Conservation (phyloP, 2,797 vertebrate species). For the Pseudochirops corinnae region DNA sequence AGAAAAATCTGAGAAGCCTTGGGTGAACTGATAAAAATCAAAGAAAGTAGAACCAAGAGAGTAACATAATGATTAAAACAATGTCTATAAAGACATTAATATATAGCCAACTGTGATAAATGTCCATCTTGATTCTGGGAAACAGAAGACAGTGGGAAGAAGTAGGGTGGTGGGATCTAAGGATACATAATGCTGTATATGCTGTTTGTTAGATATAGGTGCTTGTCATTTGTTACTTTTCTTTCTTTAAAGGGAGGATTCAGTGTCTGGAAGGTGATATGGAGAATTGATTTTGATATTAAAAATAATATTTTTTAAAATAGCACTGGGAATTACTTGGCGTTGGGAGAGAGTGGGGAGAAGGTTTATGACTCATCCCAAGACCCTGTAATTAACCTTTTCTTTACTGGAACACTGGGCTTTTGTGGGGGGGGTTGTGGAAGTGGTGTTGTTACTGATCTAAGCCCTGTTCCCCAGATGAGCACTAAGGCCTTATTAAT, state of each 20-base stretch:
- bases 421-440: conserved; percentile 3
- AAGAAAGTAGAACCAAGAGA: not conserved
- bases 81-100: not conserved
- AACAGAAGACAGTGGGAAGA: not conserved
- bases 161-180: not conserved
- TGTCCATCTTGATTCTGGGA: not conserved
- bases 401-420: conserved; percentile 62
- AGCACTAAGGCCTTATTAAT: conserved; percentile 63
- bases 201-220: not conserved
- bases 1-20: not conserved
- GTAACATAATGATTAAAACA: not conserved
- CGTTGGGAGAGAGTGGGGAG: not conserved
- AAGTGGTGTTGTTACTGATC: not conserved
- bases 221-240: not conserved
- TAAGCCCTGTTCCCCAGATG: conserved; percentile 46
- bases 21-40: not conserved
- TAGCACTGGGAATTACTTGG: not conserved
- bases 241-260: not conserved
- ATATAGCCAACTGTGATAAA: not conserved
- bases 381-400: conserved; percentile 66
- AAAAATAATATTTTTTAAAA: not conserved
- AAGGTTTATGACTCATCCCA: conserved; percentile 63
- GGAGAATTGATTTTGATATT: not conserved
- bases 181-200: not conserved
- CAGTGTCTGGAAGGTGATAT: not conserved